Conservation (phyloP, 2,113 vertebrate species). For the Mola mola region DNA sequence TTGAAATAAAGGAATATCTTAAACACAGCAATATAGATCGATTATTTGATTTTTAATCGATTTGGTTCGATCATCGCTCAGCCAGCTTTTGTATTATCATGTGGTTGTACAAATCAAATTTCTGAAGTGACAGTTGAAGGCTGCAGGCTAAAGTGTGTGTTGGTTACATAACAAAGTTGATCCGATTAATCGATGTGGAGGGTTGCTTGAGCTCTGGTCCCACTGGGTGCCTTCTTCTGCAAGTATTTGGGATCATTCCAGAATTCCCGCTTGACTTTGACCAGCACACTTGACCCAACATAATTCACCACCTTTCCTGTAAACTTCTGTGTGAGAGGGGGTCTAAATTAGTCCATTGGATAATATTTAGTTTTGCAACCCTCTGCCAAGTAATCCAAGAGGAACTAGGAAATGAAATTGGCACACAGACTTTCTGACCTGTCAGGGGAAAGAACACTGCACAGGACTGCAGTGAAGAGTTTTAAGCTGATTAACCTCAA, state of each 20-base stretch:
- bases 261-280: not conserved
- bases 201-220: not conserved
- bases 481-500: constrained; percentile 69
- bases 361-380: constrained; percentile 24
- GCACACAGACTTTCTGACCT: constrained; percentile 52
- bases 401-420: constrained; percentile 75
- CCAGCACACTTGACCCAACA: not conserved
- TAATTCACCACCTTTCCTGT: not conserved
- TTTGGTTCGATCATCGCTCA: too few relatives aligned
- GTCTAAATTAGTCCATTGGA: not conserved
- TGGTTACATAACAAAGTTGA: not conserved
- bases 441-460: constrained; percentile 33
- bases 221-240: not conserved
- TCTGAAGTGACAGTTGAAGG: too few relatives aligned
- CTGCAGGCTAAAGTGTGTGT: not conserved
- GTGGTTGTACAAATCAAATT: too few relatives aligned
- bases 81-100: not conserved
- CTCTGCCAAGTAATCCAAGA: constrained; percentile 46
- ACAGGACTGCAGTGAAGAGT: constrained; percentile 39
- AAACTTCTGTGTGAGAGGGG: not conserved
- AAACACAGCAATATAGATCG: too few relatives aligned
- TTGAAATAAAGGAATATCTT: too few relatives aligned
- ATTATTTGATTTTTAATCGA: too few relatives aligned
- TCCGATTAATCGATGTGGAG: not conserved
- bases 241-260: not conserved